Evolutionary conservation across 2,888 invertebrate genomes (phyloP).

Genomic region (Cheilosia vulpina): DNA sequence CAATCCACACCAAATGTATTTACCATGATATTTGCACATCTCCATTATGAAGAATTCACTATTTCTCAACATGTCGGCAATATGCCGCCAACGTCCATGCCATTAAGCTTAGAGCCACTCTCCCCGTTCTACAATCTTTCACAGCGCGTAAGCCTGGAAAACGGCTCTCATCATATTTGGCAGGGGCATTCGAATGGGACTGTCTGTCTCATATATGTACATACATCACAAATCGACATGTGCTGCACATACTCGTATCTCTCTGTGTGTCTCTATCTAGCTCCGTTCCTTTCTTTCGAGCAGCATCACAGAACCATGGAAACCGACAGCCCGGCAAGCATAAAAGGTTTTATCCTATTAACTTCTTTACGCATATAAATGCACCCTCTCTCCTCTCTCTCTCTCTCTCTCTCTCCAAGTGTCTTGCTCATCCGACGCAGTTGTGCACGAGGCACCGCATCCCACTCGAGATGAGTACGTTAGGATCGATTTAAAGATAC

Average conservation of each 20-base stretch:
- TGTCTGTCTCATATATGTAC: neutral
- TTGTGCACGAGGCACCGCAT: slow-evolving; percentile 2
- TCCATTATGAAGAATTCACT: slow-evolving; percentile 64
- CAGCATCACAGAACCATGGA: slow-evolving; percentile 6
- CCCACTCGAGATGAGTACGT: slow-evolving; percentile 36
- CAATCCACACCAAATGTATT: slow-evolving; percentile 18
- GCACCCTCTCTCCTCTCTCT: slow-evolving; percentile 7
- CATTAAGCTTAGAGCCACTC: slow-evolving; percentile 12
- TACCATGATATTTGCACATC: slow-evolving; percentile 59
- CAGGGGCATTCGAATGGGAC: neutral
- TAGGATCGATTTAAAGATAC: slow-evolving; percentile 61
- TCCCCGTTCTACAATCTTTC: neutral
- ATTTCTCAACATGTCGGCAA: slow-evolving; percentile 62
- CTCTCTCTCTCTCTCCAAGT: neutral
- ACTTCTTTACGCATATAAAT: slow-evolving; percentile 70
- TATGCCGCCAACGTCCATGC: slow-evolving; percentile 20
- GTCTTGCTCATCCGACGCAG: slow-evolving; percentile 20
- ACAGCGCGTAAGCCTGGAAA: slow-evolving; percentile 58
- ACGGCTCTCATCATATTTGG: slow-evolving; percentile 37
- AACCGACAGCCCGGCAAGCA: slow-evolving; percentile 56
- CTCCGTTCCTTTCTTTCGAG: neutral
- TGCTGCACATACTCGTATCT: slow-evolving; percentile 1
- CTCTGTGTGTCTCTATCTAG: neutral
- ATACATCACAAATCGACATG: slow-evolving; percentile 54
- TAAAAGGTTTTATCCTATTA: slow-evolving; percentile 71